Conservation (phyloP, 2,888 invertebrate genomes). For the Dryocosmus kuriphilus region DNA sequence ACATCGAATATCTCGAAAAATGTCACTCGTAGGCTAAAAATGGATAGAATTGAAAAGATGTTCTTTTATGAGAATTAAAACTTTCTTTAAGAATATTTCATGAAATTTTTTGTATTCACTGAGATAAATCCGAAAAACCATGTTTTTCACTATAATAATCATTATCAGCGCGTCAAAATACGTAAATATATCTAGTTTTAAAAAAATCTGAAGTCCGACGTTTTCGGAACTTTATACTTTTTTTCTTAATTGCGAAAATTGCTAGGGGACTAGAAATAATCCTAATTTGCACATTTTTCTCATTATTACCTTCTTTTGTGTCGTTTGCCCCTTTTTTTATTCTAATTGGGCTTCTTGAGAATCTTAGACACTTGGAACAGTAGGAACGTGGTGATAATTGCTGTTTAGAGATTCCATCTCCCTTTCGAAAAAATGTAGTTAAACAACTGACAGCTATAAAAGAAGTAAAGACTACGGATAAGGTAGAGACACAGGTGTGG, state of each 20-base stretch:
- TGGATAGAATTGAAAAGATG: no score
- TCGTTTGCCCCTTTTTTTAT: neutral
- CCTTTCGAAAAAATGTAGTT: constrained; percentile 39
- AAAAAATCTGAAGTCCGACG: no score
- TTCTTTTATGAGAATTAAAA: no score
- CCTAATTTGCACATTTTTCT: neutral
- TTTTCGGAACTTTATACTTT: no score
- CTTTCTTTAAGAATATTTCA: no score
- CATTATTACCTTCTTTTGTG: neutral
- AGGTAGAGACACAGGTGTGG: constrained; percentile 36
- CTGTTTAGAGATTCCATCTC: constrained; percentile 37
- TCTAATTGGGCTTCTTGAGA: constrained; percentile 25
- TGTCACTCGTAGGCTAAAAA: no score
- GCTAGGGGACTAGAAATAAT: neutral
- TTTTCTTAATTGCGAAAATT: neutral
- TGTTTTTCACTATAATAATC: no score
- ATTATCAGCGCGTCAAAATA: no score
- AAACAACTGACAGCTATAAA: constrained; percentile 33
- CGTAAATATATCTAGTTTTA: no score
- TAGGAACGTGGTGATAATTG: constrained; percentile 31
- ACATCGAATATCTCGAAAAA: no score
- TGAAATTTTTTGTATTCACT: no score
- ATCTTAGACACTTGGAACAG: neutral
- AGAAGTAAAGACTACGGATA: constrained; percentile 28
- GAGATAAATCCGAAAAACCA: no score